Conservation (phyloP, 2,113 vertebrate species). For the Microtus ochrogaster region DNA sequence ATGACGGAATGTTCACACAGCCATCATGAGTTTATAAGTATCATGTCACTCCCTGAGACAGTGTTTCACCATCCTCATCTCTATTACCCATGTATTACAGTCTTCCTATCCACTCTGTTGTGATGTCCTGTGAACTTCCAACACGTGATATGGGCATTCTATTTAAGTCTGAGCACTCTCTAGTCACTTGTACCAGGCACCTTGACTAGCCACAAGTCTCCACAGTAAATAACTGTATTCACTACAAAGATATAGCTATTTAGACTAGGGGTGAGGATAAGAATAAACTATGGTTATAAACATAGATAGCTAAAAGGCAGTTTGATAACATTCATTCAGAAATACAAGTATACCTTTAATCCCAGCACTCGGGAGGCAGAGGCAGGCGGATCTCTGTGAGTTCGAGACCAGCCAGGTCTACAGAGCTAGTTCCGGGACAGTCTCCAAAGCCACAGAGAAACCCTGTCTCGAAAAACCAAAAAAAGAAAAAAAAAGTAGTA, state of each 20-base stretch:
- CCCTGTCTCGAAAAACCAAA: no score
- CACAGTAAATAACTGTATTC: background rate
- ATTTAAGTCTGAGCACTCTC: background rate
- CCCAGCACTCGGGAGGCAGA: no score
- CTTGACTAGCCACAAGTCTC: background rate
- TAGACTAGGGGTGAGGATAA: no score
- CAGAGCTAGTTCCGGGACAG: no score
- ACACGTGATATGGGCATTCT: background rate
- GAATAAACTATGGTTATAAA: background rate
- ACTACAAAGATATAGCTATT: background rate
- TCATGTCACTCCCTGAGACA: background rate
- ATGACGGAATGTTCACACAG: background rate
- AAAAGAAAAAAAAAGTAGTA: no score
- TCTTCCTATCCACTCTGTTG: background rate
- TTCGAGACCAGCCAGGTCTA: no score
- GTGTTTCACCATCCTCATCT: no score
- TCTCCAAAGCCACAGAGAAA: no score
- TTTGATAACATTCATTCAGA: background rate
- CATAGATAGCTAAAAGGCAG: no score
- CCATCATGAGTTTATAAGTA: background rate
- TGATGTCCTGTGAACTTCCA: no score
- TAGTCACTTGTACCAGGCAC: background rate
- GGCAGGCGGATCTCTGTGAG: no score
- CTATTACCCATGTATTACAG: background rate
- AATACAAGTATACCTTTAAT: background rate